Base-by-base conservation (phyloP, 2,113 vertebrate species). In the Beaufortia kweichowensis region DNA sequence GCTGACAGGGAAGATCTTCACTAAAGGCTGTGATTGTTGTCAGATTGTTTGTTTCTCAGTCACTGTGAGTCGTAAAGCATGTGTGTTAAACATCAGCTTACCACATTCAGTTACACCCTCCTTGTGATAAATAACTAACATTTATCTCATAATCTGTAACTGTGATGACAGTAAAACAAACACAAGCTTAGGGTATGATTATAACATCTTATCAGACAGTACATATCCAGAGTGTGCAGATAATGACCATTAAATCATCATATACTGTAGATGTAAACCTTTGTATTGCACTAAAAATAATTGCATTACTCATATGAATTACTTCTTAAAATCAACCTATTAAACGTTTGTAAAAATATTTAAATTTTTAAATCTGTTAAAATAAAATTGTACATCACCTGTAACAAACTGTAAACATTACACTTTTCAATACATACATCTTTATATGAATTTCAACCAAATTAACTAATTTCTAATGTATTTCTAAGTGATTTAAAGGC, bases 191-290 rank as follows among this genome's bases (percentile, higher is more conserved):
- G 29, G 53, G 10, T 26, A 24, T 46, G 48, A 80, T 79, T 84
- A 84, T 76, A 55, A 33, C 63, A 46, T 33, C 21, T 72, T 82
- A 80, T 84, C 84, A 59, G 57, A 23, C 60, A 24, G 19, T 65
- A 26, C 23, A 15, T 53, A 39, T 9, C 35, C 35, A 39, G 33
- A 26, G 41, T 48, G n/a, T 24, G 21, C 48, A 23, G 67, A 70
- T 67, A 28, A 61, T 76, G 59, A n/a, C 3, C 17, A 71, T 65
- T 19, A 46, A 50, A 69, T 75, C 26, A 78, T 26, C 46, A 66
- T 29, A 60, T 39, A n/a, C n/a, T n/a, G n/a, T n/a, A 50, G 14
- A n/a, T 53, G 5, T 59, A 63, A 60, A 56, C 39, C 56, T n/a
- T n/a, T n/a, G n/a, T n/a, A n/a, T n/a, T n/a, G n/a, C n/a, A n/a